Evolutionary conservation across 2,888 invertebrate species (phyloP), one percentile per base, ranked within the genome.

Genomic region (Halictus quadricinctus): DNA sequence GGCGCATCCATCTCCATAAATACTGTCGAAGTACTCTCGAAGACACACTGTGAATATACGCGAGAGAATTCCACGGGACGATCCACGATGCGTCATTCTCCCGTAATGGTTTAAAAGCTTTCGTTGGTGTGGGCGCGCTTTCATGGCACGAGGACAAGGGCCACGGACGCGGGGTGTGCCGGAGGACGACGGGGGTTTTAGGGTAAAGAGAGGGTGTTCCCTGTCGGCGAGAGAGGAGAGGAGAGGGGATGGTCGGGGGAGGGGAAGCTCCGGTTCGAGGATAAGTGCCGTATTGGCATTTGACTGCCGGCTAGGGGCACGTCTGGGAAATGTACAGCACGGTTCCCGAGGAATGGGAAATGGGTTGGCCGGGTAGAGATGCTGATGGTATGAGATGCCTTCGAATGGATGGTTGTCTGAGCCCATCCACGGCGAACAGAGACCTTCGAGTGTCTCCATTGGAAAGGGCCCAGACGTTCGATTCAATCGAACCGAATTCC

Each of bases 251-350:
- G n/a, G n/a, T n/a, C 29, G 76, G 50, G 72, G 72, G 60, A 77
- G 78, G 48, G 81, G 7, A 12, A 25, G 18, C 69, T 66, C 25
- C 76, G 76, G 88, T 86, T 83, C 85, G 84, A 81, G 87, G 88
- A 89, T 91, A 91, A 91, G 91, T 91, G 90, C 87, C 88, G 88
- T 91, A 91, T 91, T 91, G 90, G 90, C 89, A 90, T 91, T 91
- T 89, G 91, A 90, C 90, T 91, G 88, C 86, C 85, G 91, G 87
- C 88, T 82, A 84, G 85, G 88, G 88, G 88, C 89, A 90, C 90
- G 90, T 90, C 90, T 90, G 90, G 89, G 89, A 90, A 90, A 90
- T 89, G 90, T 90, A 89, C 90, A 88, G 88, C 83, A 82, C 79
- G 72, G 83, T 85, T 85, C 80, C 50, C 89, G 84, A 89, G 90